These are phyloP conservation scores for Rotaria socialis DNA, from an alignment of 2,888 invertebrate genomes.

Conservation along the genomic window DNA sequence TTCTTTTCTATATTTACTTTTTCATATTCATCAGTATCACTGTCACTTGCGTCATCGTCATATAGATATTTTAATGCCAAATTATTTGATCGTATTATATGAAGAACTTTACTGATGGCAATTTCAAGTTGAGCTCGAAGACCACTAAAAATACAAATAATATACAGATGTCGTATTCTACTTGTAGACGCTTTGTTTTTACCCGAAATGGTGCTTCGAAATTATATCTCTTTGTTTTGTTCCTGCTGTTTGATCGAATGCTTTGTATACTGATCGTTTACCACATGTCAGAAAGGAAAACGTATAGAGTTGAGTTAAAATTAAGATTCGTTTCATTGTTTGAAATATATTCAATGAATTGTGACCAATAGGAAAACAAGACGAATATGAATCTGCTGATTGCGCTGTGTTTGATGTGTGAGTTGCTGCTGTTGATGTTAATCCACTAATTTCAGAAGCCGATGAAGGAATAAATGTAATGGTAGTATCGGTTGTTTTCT, in stretches of 20 bases:
- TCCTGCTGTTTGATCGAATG: neutral
- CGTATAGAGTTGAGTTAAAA: slow-evolving; percentile 32
- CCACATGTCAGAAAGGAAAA: slow-evolving; percentile 12
- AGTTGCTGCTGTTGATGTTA: neutral
- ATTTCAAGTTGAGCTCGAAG: slow-evolving; percentile 84
- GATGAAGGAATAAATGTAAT: too few relatives aligned
- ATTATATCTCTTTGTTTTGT: neutral
- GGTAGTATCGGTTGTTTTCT: neutral
- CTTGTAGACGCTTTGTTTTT: neutral
- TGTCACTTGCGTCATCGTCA: neutral
- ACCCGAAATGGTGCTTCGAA: slow-evolving; percentile 26
- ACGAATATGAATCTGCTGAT: neutral
- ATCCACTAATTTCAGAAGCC: neutral
- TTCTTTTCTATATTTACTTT: slow-evolving; percentile 63
- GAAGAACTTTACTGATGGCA: slow-evolving; percentile 69
- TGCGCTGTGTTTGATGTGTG: too few relatives aligned
- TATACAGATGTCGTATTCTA: too few relatives aligned
- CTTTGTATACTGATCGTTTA: neutral
- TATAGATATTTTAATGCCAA: neutral
- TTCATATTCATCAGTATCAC: slow-evolving; percentile 20
- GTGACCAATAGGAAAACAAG: neutral
- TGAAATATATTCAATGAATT: neutral
- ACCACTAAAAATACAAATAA: slow-evolving; percentile 64
- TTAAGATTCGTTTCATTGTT: slow-evolving; percentile 16
- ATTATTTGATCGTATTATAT: slow-evolving; percentile 51